Evolutionary conservation across 2,113 vertebrate genomes (phyloP), one percentile per base, ranked within the genome.

Genomic region (Sceloporus tristichus): DNA sequence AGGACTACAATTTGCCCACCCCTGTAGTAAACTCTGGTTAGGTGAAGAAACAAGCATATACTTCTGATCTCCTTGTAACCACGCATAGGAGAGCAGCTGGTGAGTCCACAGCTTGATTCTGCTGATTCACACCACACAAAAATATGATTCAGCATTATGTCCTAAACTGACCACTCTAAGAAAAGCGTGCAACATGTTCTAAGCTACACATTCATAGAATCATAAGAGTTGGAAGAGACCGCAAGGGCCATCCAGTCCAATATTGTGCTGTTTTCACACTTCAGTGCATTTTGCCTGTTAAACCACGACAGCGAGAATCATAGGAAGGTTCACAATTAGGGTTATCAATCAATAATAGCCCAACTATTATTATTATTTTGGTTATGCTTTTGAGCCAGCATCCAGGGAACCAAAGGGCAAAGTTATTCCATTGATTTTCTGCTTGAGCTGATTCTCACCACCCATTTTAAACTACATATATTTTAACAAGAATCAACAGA

Each of bases 251-350:
- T 34, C 34, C 48, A 48, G 48, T 7, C 48, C 48, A 5, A 48
- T 14, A 56, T 13, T 56, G n/a, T 84, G 16, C 8, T 54, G n/a
- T 48, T 27, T 62, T 65, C 19, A 85, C 27, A 65, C 25, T n/a
- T 62, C 74, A 77, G 62, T 65, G 29, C 34, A 1, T 66, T 19
- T 48, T 86, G 14, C 18, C n/a, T 16, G 29, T 40, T 62, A 71
- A 86, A 90, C 0, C 65, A 54, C 82, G 19, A 21, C 0, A 0
- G 56, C 3, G 0, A 0, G 0, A 88, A 8, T 74, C 82, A 70
- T 54, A 48, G 6, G 16, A 54, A 74, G 16, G 19, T 59, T 54
- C 40, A 82, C 23, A 77, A 76, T 71, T 21, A 27, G 42, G 18
- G 14, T n/a, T 81, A 34, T 68, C 16, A 56, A 56, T 65, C 7